These are phyloP conservation scores for Yponomeuta malinellus DNA, from an alignment of 2,888 invertebrate species.

Conservation along the genomic window DNA sequence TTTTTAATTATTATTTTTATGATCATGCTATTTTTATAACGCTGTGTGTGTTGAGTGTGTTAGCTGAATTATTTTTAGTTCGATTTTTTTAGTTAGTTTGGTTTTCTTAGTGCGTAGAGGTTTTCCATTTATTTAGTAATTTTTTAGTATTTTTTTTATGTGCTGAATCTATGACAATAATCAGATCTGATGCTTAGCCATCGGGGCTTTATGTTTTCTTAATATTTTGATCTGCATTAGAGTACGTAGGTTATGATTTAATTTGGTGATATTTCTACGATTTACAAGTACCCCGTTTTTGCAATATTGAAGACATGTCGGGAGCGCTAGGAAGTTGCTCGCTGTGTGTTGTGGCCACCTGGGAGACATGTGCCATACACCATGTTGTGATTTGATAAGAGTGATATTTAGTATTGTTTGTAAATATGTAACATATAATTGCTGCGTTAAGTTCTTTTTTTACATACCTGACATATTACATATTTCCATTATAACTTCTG, in stretches of 20 bases:
- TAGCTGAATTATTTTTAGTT: slow-evolving; percentile 74
- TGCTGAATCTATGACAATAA: slow-evolving; percentile 76
- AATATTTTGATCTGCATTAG: slow-evolving; percentile 62
- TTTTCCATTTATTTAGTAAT: slow-evolving; percentile 61
- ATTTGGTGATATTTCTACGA: slow-evolving; percentile 61
- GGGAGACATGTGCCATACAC: slow-evolving; percentile 71
- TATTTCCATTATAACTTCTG: slow-evolving; percentile 8
- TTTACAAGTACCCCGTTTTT: slow-evolving; percentile 33
- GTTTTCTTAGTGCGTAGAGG: slow-evolving; percentile 69
- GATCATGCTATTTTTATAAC: slow-evolving; percentile 65
- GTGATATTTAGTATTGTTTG: slow-evolving; percentile 74
- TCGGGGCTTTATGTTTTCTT: slow-evolving; percentile 39
- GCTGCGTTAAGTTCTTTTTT: slow-evolving; percentile 10
- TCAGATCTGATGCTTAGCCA: slow-evolving; percentile 73
- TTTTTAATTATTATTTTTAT: slow-evolving; percentile 41
- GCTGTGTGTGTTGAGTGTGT: slow-evolving; percentile 73
- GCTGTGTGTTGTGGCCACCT: slow-evolving; percentile 45
- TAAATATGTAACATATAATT: slow-evolving; percentile 72
- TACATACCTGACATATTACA: slow-evolving; percentile 8
- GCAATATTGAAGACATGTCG: slow-evolving; percentile 63
- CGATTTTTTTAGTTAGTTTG: slow-evolving; percentile 62
- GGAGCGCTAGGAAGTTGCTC: slow-evolving; percentile 25
- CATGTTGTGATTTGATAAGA: slow-evolving; percentile 71
- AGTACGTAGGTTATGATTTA: slow-evolving; percentile 47
- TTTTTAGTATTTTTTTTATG: slow-evolving; percentile 29